phyloP scores from a whole-genome alignment of 1,140 invertebrate genomes.

The Artemia franciscana region DNA sequence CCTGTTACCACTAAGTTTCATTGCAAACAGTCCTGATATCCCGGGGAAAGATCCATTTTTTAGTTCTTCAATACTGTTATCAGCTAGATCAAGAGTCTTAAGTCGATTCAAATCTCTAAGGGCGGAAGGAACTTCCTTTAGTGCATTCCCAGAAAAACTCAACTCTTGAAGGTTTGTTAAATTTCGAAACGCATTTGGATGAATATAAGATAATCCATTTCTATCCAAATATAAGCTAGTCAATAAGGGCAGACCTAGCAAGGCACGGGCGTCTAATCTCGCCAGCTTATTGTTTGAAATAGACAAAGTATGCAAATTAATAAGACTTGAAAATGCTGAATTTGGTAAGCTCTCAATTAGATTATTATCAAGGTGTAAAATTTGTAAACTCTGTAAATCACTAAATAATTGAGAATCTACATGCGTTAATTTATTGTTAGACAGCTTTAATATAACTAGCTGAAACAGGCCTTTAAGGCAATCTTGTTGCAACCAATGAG shows the following conservation, averaged over 20 bases:
- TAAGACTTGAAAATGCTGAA: conserved; percentile 53
- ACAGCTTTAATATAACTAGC: conserved; percentile 57
- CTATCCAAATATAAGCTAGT: conserved; percentile 51
- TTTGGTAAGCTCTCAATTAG: conserved; percentile 47
- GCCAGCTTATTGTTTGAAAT: conserved; percentile 53
- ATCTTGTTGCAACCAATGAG: conserved; percentile 50
- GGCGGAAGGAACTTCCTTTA: conserved; percentile 43
- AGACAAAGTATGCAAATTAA: conserved; percentile 53
- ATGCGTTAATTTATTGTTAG: conserved; percentile 53
- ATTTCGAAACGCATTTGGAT: conserved; percentile 56
- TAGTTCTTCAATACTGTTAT: conserved; percentile 47
- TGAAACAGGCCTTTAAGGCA: conserved; percentile 66
- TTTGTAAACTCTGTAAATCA: conserved; percentile 54
- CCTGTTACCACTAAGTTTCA: conserved; percentile 64
- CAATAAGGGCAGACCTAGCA: conserved; percentile 53
- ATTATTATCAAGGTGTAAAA: conserved; percentile 54
- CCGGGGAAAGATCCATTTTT: conserved; percentile 56
- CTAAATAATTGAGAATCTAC: conserved; percentile 48
- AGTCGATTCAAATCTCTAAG: conserved; percentile 45
- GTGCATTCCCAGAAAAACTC: conserved; percentile 53
- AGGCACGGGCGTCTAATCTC: conserved; percentile 43
- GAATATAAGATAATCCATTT: conserved; percentile 45
- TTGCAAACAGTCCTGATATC: conserved; percentile 48
- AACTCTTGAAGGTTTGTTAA: conserved; percentile 50
- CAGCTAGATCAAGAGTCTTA: conserved; percentile 50